phyloP scores from a whole-genome alignment of 2,113 vertebrate genomes.

The Hypomesus transpacificus region DNA sequence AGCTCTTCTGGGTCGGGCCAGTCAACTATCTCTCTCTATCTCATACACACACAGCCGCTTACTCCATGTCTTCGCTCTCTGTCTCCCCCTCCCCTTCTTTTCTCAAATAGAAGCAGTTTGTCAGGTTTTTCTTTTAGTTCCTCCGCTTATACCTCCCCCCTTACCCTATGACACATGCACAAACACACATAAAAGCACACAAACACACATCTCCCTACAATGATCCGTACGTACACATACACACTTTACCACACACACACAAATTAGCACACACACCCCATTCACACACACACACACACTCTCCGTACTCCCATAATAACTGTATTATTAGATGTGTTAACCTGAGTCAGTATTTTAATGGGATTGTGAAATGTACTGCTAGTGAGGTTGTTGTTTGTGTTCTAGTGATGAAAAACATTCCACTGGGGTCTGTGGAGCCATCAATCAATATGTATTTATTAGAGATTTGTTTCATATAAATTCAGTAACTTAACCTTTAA shows the following conservation, averaged over 20 bases:
- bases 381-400: conserved; percentile 5
- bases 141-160: background rate
- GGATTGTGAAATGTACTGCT: conserved; percentile 1
- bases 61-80: conserved; percentile 23
- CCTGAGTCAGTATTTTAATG: conserved; percentile 25
- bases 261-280: background rate
- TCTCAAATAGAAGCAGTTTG: background rate
- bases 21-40: background rate
- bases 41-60: background rate
- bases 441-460: too few relatives aligned
- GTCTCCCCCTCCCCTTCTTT: background rate
- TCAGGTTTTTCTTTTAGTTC: too few relatives aligned
- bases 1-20: conserved; percentile 23
- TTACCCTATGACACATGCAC: background rate
- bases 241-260: conserved; percentile 6
- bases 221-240: background rate
- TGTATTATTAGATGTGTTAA: conserved; percentile 3
- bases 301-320: too few relatives aligned
- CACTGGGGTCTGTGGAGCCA: background rate
- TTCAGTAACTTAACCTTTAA: too few relatives aligned
- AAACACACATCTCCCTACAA: too few relatives aligned
- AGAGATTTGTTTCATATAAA: too few relatives aligned
- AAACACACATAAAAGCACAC: too few relatives aligned
- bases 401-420: conserved; percentile 21
- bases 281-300: background rate